Evolutionary conservation across 1,140 invertebrate species (phyloP), one percentile per base, ranked within the genome.

Genomic region (Ephestia elutella): DNA sequence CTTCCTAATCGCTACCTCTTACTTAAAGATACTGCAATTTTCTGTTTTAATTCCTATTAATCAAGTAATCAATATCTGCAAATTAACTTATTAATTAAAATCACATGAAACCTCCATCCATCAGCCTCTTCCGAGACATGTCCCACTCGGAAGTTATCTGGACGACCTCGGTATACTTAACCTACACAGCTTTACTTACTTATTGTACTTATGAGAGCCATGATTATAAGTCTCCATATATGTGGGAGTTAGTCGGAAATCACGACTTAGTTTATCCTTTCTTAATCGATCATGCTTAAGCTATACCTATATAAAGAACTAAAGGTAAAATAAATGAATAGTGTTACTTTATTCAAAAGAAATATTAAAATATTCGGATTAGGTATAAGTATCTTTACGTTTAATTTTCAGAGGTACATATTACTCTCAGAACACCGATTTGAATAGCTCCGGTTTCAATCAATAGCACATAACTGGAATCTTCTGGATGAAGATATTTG

Each of bases 71-170:
- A 44, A 44, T 8, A 15, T 44, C 13, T 15, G n/a, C 38, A 44
- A 17, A 15, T 44, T n/a, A 15, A 32, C 30, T 32, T n/a, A 13
- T 44, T 38, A 10, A 38, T 38, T 38, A 2, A 38, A 7, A 13
- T 11, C 32, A 7, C 32, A 44, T 44, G n/a, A 15, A 44, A 44
- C 10, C 10, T 7, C 38, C 9, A 35, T 44, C 10, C 13, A 44
- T 44, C 13, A 44, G 38, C 38, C 7, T 44, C 38, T 44, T 44
- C 38, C 38, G 38, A 44, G 38, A 44, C n/a, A 44, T 44, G 38
- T 44, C 30, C 3, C 30, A 32, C 30, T 32, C 38, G 38, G 38
- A 44, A 44, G 38, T 17, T n/a, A 5, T 3, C 10, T 44, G n/a
- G 38, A 10, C n/a, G 38, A 17, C 38, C 38, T 44, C 38, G 38